A percentile compares a stretch with the other conserved stretches of the same genome.
Evolutionary conservation across 1,140 invertebrate species (phyloP).

Genomic region (Drosophila repleta): DNA sequence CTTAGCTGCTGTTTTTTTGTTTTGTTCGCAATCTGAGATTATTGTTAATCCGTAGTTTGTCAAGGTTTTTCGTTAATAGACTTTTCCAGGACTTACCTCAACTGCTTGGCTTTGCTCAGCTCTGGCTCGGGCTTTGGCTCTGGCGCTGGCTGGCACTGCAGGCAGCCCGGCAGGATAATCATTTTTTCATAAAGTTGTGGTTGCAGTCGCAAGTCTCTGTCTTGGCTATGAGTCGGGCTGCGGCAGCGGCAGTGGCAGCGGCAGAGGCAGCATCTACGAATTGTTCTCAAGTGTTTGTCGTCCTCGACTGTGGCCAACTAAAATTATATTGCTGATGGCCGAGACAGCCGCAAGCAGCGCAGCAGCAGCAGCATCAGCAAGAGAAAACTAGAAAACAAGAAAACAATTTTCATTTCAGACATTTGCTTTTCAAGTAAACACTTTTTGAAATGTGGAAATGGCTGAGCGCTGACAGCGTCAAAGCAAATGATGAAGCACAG

Average conservation of each 20-base stretch:
- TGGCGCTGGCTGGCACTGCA: slow-evolving; percentile 35
- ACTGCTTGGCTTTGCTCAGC: slow-evolving; percentile 13
- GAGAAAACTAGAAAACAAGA: slow-evolving; percentile 42
- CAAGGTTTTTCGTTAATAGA: slow-evolving; percentile 59
- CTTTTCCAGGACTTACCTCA: slow-evolving; percentile 44
- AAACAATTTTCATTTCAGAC: slow-evolving; percentile 79
- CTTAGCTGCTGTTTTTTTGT: not conserved
- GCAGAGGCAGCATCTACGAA: slow-evolving; percentile 22
- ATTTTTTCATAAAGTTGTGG: slow-evolving; percentile 82
- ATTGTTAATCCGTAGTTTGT: slow-evolving; percentile 25
- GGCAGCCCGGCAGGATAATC: slow-evolving; percentile 67
- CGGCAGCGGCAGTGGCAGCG: not conserved
- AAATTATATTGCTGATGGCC: slow-evolving; percentile 72
- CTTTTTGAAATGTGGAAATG: slow-evolving; percentile 52
- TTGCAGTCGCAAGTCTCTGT: slow-evolving; percentile 49
- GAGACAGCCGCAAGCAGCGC: slow-evolving; percentile 42
- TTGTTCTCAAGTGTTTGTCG: slow-evolving; percentile 79
- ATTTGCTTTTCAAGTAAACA: slow-evolving; percentile 66
- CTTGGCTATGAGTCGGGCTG: not conserved
- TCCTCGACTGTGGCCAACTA: slow-evolving; percentile 55
- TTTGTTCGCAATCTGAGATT: not conserved
- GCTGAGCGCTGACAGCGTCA: slow-evolving; percentile 51
- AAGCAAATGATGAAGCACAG: slow-evolving; percentile 54
- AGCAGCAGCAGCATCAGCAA: slow-evolving; percentile 5
- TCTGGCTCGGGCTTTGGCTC: slow-evolving; percentile 17